Base-by-base conservation (phyloP, 2,797 vertebrate genomes). In the Coccyzus lansbergi region DNA sequence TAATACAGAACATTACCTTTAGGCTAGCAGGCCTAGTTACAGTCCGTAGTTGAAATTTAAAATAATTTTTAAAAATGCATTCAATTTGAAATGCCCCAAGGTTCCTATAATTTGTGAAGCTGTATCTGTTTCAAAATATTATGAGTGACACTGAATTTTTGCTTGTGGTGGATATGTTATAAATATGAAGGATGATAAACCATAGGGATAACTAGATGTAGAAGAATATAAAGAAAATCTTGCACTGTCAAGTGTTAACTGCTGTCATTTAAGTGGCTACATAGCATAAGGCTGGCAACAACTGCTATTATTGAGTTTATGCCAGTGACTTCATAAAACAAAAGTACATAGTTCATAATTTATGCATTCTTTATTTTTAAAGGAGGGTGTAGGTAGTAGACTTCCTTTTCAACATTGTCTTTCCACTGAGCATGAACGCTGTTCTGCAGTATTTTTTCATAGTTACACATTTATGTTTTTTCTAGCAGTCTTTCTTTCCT, bases 1-100 rank as follows among this genome's bases (percentile, higher is more conserved):
- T 94, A 95, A 96, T 97, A 72, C 56, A 88, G 71, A 96, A 70
- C 81, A 82, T 94, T 95, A 94, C 91, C 93, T 96, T 92, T 90
- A 93, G 93, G 96, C 94, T 81, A 86, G 71, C 84, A 92, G 84
- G 86, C 78, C 92, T 91, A 91, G 84, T 51, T 76, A 59, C 69
- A 83, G 86, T 81, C 93, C 69, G 58, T 55, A 97, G 92, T 63
- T 95, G 91, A 95, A 97, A 96, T 95, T 95, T 94, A 94, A 97
- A 96, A 82, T 92, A 77, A 94, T 90, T 90, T 90, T 5, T n/a
- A 87, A 95, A 75, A 93, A 93, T 92, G 70, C 80, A 87, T 94
- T 96, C 83, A 88, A 64, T 96, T 95, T 94, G 82, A 94, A 96
- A 91, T 96, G 91, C 93, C 94, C 68, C 86, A 88, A 93, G 93